Percentiles rank a stretch among this genome's conserved stretches.
These are phyloP conservation scores for Pteronotus mesoamericanus DNA, from an alignment of 2,797 vertebrate genomes.

Conservation along the genomic window DNA sequence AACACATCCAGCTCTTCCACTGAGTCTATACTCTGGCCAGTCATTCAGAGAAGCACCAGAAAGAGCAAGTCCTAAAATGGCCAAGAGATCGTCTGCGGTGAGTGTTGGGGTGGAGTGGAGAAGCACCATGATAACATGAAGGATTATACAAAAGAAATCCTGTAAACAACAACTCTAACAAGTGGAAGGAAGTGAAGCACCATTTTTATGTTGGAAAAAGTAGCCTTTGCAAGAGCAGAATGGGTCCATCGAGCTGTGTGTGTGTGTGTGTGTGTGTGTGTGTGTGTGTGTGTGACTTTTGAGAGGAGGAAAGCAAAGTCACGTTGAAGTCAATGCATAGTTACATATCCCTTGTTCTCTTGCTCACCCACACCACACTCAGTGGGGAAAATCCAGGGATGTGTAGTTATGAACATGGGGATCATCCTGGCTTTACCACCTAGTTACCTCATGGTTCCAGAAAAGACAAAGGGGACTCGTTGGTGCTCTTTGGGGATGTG, in stretches of 20 bases:
- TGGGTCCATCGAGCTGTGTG: background rate
- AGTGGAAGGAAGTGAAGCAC: background rate
- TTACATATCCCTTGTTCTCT: background rate
- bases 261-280: background rate
- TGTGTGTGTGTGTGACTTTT: background rate
- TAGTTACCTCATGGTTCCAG: background rate
- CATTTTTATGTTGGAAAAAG: conserved; percentile 1
- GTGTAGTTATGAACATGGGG: background rate
- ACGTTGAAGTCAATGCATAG: background rate
- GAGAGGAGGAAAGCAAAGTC: background rate
- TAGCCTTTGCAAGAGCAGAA: background rate
- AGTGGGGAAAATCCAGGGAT: background rate
- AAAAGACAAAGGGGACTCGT: background rate
- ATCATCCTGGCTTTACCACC: background rate
- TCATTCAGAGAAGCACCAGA: background rate
- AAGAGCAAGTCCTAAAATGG: background rate
- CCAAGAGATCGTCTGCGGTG: accelerated
- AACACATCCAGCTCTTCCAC: background rate
- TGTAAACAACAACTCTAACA: background rate
- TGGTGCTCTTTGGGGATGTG: background rate
- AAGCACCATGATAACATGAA: background rate
- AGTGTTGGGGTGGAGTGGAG: background rate
- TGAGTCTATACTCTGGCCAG: background rate
- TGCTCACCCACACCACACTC: background rate
- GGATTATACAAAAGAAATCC: background rate